Conservation (phyloP, 2,797 vertebrate genomes). For the Pipistrellus kuhlii region DNA sequence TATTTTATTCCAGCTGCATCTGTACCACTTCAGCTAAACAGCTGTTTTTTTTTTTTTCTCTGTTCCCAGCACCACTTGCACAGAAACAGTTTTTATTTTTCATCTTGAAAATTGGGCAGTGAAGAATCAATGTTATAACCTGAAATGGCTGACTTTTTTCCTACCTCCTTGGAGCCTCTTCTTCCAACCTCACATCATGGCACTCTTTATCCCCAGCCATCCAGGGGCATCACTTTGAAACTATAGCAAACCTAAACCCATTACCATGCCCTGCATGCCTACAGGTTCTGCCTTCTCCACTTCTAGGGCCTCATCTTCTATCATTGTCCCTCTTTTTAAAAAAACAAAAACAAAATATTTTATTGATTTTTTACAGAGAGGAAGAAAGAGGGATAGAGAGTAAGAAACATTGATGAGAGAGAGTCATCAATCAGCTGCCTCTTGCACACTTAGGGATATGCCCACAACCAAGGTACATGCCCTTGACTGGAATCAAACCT, state of each 20-base stretch:
- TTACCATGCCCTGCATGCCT: fast-evolving
- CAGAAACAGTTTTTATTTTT: slow-evolving; percentile 60
- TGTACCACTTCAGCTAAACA: not conserved
- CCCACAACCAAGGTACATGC: no score
- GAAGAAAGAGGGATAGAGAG: no score
- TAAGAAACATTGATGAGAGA: no score
- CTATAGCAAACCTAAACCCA: not conserved
- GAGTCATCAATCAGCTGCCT: no score
- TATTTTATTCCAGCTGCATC: slow-evolving; percentile 57
- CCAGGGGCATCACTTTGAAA: not conserved
- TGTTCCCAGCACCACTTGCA: not conserved
- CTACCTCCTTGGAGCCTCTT: not conserved
- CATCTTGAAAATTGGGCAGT: slow-evolving; percentile 43
- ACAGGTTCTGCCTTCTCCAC: not conserved
- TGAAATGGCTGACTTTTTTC: not conserved
- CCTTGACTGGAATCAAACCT: no score
- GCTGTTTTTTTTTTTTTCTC: slow-evolving; percentile 39
- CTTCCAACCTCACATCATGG: not conserved
- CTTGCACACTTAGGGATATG: no score
- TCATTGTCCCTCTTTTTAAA: not conserved
- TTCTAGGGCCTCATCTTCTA: not conserved
- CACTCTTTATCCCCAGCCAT: not conserved
- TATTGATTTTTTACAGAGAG: no score
- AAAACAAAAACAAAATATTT: no score
- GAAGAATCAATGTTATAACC: not conserved